Percentiles rank a stretch among this genome's conserved stretches.
These are phyloP conservation scores for Phyllopteryx taeniolatus DNA, from an alignment of 2,113 vertebrate species.

Conservation along the genomic window DNA sequence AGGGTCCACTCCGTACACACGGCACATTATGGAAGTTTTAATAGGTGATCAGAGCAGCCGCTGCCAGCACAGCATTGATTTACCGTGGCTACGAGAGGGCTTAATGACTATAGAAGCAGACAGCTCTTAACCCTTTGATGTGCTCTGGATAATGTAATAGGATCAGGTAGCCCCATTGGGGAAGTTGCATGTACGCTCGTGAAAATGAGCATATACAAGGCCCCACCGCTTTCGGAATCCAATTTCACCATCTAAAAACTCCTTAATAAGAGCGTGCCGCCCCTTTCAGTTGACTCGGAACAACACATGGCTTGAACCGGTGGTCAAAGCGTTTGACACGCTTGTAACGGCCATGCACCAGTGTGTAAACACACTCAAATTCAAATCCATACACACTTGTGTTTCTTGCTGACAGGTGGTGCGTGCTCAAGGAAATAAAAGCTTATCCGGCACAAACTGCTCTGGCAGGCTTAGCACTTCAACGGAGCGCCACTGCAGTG, in stretches of 20 bases:
- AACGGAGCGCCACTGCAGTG: conserved; percentile 44
- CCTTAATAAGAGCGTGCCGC: conserved; percentile 25
- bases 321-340: conserved; percentile 22
- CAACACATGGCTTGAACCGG: conserved; percentile 26
- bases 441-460: conserved; percentile 56
- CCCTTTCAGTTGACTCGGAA: conserved; percentile 33
- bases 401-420: conserved; percentile 58
- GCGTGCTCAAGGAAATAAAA: conserved; percentile 57
- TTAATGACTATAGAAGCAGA: conserved; percentile 72
- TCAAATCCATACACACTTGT: conserved; percentile 27
- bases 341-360: conserved; percentile 17
- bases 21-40: conserved; percentile 64
- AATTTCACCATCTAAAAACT: conserved; percentile 53
- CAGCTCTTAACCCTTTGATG: conserved; percentile 74
- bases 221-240: conserved; percentile 44
- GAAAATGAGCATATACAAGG: conserved; percentile 31
- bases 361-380: conserved; percentile 31
- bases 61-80: conserved; percentile 65
- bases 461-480: conserved; percentile 60
- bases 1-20: conserved; percentile 52
- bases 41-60: conserved; percentile 73
- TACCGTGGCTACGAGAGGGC: conserved; percentile 64
- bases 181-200: conserved; percentile 45
- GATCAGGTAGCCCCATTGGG: conserved; percentile 61
- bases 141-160: conserved; percentile 63